Conservation (phyloP, 1,140 invertebrate species). For the Eriocheir sinensis region DNA sequence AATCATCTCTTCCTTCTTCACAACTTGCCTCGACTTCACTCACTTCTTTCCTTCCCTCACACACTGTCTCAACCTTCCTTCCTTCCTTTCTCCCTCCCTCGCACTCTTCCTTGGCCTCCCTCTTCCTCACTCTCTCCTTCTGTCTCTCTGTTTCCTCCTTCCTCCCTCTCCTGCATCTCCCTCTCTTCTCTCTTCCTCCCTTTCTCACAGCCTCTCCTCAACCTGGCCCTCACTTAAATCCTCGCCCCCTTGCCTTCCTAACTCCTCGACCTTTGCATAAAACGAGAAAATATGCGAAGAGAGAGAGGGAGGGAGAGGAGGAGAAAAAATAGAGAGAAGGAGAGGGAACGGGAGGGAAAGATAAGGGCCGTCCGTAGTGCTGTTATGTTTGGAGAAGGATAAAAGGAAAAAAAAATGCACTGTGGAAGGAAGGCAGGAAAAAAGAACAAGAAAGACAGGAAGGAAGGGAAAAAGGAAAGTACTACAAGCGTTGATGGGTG, state of each 20-base stretch:
- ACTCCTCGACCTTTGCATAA: no score
- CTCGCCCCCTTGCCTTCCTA: no score
- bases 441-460: background rate
- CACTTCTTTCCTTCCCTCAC: background rate
- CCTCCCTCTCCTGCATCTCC: background rate
- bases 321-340: no score
- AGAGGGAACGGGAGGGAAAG: no score
- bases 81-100: conserved; percentile 20
- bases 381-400: no score
- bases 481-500: no score
- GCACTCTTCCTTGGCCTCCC: background rate
- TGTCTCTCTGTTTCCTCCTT: background rate
- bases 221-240: no score
- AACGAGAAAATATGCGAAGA: no score
- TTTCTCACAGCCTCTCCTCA: background rate
- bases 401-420: background rate
- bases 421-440: background rate
- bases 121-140: background rate
- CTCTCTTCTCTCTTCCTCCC: background rate
- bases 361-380: no score
- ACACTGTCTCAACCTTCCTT: background rate
- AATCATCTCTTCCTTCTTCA: no score
- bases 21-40: no score
- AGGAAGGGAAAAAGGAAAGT: background rate
- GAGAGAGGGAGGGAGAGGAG: no score